Base-by-base conservation (phyloP, 1,140 invertebrate genomes). In the Drosophila prosaltans region DNA sequence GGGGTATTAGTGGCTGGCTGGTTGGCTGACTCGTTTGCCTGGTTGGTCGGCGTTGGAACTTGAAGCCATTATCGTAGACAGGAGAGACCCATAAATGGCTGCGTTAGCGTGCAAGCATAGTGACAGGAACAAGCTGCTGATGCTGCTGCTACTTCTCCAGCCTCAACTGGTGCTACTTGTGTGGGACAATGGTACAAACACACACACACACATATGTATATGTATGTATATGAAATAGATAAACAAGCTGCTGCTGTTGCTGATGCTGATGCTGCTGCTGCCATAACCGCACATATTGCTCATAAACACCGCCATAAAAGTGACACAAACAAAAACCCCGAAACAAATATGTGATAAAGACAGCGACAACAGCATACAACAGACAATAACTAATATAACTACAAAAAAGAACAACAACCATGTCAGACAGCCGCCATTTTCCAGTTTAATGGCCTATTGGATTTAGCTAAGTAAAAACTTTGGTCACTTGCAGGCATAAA, bases 301-400 rank as follows among this genome's bases (percentile, higher is more conserved):
- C 83, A 86, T 86, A 86, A 86, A 82, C 83, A 78, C 72, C 57
- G 80, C 69, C 83, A 86, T 86, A 88, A 86, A 86, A 86, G 72
- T 74, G 78, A 86, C 65, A 64, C 82, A 72, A 72, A 72, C 83
- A 82, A 86, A 80, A 83, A 73, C 9, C 65, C 72, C 65, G 79
- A 78, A 86, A 79, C 79, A 86, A 86, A 88, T 88, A 86, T 86
- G 80, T 72, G 83, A 86, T 88, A 86, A 88, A 88, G 68, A 72
- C 64, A 61, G 65, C 62, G 67, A 59, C 36, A 24, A 48, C 74
- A 67, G 69, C 68, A 69, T 48, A 55, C 16, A 75, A 48, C 26
- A 67, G 66, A 81, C 72, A 69, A 65, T 54, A 78, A 74, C 72
- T 66, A 77, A 41, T 58, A 40, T 40, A 41, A 24, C 32, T 54